A percentile compares a stretch with the other conserved stretches of the same genome.
phyloP scores from a whole-genome alignment of 2,888 invertebrate species.

The Hydriomena furcata region DNA sequence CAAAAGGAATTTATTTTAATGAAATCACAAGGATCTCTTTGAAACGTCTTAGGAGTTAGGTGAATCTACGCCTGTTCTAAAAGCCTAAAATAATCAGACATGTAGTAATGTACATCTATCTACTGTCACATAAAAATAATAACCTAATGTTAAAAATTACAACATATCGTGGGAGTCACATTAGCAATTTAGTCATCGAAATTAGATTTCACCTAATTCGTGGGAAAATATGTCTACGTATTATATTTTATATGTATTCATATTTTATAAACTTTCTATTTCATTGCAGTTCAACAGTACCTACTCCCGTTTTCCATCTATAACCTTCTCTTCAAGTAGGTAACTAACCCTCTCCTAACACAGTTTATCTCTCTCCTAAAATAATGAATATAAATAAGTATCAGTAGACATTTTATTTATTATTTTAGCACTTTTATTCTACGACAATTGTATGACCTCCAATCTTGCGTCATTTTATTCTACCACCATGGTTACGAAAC shows the following conservation, averaged over 20 bases:
- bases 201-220: conserved; percentile 45
- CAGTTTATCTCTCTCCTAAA: no score
- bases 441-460: conserved; percentile 50
- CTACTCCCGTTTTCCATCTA: neutral
- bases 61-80: no score
- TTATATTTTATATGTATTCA: no score
- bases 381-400: no score
- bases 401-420: no score
- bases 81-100: no score
- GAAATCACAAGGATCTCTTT: no score
- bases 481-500: conserved; percentile 41
- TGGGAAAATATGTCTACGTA: conserved; percentile 42
- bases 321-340: no score
- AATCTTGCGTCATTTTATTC: conserved; percentile 41
- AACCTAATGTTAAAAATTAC: conserved; percentile 21
- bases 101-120: neutral
- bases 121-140: neutral
- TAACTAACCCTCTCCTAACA: no score
- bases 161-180: conserved; percentile 39
- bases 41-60: no score
- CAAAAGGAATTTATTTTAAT: no score
- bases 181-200: conserved; percentile 40
- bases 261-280: conserved; percentile 52
- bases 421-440: no score
- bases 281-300: neutral